These are phyloP conservation scores for Cebidichthys violaceus DNA, from an alignment of 2,113 vertebrate genomes.

Conservation along the genomic window DNA sequence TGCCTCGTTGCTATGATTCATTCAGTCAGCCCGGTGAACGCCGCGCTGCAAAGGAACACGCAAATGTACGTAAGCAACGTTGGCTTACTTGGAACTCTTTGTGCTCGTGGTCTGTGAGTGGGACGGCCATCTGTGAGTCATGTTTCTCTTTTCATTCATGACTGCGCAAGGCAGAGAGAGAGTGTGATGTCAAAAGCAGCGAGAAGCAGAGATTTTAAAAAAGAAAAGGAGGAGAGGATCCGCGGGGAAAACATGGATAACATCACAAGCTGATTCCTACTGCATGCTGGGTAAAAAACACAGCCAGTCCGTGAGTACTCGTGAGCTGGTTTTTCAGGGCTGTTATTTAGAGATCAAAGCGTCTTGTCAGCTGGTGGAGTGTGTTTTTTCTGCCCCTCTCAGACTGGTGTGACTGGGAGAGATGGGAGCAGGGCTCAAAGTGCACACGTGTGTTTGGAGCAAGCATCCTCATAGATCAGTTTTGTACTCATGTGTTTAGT, in stretches of 20 bases:
- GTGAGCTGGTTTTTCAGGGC: slow-evolving; percentile 1
- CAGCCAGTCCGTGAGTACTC: slow-evolving; percentile 26
- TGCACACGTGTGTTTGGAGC: background rate
- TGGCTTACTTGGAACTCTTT: slow-evolving; percentile 22
- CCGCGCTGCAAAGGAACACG: slow-evolving; percentile 4
- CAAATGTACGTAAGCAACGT: background rate
- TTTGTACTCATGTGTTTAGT: background rate
- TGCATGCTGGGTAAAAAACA: slow-evolving; percentile 10
- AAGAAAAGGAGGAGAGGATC: slow-evolving; percentile 10
- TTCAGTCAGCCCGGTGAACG: slow-evolving; percentile 17
- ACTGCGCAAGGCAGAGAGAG: slow-evolving; percentile 16
- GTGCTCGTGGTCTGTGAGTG: slow-evolving; percentile 41
- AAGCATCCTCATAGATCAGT: background rate
- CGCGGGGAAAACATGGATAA: background rate
- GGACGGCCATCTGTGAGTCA: slow-evolving; percentile 53
- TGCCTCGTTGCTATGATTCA: slow-evolving; percentile 34
- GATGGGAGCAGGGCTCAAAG: slow-evolving; percentile 30
- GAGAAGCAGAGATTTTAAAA: slow-evolving; percentile 16
- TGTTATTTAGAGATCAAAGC: slow-evolving; percentile 44
- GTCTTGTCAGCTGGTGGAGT: background rate
- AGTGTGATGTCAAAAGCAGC: slow-evolving; percentile 36
- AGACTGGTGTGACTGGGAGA: background rate
- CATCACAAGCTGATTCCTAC: background rate
- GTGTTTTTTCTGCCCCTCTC: slow-evolving; percentile 15
- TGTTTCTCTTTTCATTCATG: slow-evolving; percentile 73